These are phyloP conservation scores for Acestrorhynchus altus DNA, from an alignment of 2,797 vertebrate genomes.

Conservation along the genomic window DNA sequence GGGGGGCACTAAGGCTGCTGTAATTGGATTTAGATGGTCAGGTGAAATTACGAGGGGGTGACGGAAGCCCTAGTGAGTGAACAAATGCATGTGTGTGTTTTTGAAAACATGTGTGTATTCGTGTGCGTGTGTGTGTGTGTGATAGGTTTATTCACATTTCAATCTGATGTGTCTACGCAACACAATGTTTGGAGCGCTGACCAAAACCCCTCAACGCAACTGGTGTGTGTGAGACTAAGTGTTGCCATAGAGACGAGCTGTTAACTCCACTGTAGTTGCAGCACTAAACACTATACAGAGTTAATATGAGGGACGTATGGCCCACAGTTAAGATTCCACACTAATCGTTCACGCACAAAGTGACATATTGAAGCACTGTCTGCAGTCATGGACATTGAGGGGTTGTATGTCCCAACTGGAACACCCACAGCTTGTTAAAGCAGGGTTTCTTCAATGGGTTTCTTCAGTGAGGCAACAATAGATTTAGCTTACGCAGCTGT, in stretches of 20 bases:
- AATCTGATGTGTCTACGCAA: no score
- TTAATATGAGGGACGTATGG: conserved; percentile 11
- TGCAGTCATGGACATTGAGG: neutral
- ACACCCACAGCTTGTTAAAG: neutral
- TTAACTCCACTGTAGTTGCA: conserved; percentile 15
- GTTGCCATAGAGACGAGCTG: conserved; percentile 51
- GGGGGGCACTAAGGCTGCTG: conserved; percentile 39
- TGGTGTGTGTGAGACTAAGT: conserved; percentile 11
- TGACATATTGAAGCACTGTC: neutral
- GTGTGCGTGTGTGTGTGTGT: neutral
- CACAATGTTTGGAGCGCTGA: neutral
- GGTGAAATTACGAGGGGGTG: conserved; percentile 46
- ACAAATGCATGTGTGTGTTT: neutral
- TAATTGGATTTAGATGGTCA: conserved; percentile 63
- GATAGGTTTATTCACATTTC: no score
- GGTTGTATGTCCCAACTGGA: no score
- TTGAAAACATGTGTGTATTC: neutral
- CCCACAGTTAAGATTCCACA: neutral
- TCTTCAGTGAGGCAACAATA: neutral
- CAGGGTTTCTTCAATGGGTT: neutral
- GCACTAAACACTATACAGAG: neutral
- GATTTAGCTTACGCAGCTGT: conserved; percentile 5
- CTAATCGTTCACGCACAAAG: neutral
- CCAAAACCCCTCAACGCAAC: neutral
- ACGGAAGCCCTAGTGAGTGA: neutral